Conservation (phyloP, 2,113 vertebrate species). For the Psophia crepitans region DNA sequence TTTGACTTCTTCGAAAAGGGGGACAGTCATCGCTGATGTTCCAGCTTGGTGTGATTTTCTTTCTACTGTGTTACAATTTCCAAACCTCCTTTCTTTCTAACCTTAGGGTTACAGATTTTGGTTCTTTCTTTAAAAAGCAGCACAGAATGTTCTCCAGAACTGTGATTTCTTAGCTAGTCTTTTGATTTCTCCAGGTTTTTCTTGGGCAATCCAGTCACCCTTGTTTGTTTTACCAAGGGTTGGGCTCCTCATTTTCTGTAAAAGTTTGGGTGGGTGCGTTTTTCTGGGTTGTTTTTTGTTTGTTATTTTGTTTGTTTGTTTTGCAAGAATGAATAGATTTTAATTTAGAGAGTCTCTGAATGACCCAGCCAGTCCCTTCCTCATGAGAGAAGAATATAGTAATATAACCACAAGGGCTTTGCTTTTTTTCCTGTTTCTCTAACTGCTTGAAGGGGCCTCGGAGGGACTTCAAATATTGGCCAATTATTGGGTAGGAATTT, state of each 20-base stretch:
- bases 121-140: background rate
- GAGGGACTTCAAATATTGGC: background rate
- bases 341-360: background rate
- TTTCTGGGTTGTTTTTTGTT: background rate
- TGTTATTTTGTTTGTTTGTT: background rate
- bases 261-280: rapidly evolving
- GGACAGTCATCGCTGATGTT: background rate
- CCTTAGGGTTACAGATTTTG: background rate
- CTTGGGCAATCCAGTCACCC: background rate
- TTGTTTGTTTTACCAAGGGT: background rate
- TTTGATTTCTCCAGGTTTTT: background rate
- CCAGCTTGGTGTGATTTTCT: background rate
- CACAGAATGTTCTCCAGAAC: background rate
- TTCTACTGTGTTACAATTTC: background rate
- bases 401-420: background rate
- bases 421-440: background rate
- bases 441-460: background rate
- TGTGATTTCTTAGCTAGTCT: background rate
- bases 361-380: background rate
- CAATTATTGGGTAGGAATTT: background rate
- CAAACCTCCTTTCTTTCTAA: background rate
- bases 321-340: background rate
- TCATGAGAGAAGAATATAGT: background rate
- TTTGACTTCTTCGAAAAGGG: background rate
- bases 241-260: background rate